phyloP scores from a whole-genome alignment of 2,113 vertebrate species.

The Chamaea fasciata region DNA sequence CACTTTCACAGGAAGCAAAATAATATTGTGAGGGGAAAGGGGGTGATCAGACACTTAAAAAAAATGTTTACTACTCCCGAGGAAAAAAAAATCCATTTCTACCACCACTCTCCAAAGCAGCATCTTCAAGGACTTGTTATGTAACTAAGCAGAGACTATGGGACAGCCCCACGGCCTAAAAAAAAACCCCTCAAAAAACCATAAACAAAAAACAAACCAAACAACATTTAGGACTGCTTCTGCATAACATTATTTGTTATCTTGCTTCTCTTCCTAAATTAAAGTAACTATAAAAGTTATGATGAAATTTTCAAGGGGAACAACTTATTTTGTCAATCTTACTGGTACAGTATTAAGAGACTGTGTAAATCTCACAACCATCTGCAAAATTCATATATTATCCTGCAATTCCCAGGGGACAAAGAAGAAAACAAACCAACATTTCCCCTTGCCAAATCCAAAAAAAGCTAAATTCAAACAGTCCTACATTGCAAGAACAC shows the following conservation, averaged over 20 bases:
- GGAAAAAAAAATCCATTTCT: neutral
- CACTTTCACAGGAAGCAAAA: neutral
- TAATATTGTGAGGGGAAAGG: neutral
- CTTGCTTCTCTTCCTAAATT: neutral
- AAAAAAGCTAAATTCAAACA: neutral
- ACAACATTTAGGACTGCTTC: neutral
- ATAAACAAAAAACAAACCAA: too few relatives aligned
- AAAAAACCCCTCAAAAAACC: too few relatives aligned
- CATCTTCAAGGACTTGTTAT: neutral
- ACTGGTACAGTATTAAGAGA: neutral
- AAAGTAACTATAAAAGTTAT: neutral
- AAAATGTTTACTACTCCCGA: neutral
- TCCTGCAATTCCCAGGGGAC: neutral
- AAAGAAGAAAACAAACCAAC: neutral
- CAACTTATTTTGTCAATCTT: neutral
- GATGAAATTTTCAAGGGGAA: neutral
- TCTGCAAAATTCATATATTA: neutral
- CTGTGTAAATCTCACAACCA: neutral
- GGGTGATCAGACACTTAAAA: neutral
- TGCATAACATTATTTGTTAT: neutral
- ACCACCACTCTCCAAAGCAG: neutral
- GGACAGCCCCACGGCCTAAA: neutral
- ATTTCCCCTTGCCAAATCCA: neutral
- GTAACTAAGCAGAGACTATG: neutral
- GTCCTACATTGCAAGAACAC: neutral